Evolutionary conservation across 2,797 vertebrate genomes (phyloP), one percentile per base, ranked within the genome.

Genomic region (Pseudomugil tenellus): DNA sequence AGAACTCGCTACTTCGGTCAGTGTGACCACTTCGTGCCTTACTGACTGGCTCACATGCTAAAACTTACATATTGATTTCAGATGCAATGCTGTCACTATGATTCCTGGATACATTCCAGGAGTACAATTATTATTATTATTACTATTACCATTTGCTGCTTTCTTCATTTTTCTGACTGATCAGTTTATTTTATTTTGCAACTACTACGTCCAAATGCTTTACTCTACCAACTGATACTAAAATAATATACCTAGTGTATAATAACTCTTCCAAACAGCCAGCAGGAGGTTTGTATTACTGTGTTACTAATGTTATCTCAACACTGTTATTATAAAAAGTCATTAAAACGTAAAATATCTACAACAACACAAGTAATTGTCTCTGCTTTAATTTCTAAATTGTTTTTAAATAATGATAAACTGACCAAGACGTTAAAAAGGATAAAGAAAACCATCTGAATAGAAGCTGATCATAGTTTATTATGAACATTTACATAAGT

Each of bases 1-100:
- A 65, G 62, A 84, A 65, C 31, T 4, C 70, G 61, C 48, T 34
- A 66, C 81, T 77, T 65, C 66, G 76, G 83, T 68, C 64, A 51
- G 53, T 23, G 49, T 61, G 64, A 72, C 59, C 51, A 75, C 75
- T 51, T 63, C 4, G 12, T 1, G 67, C 1, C 35, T 52, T 67
- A 17, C 70, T 75, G 69, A 81, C 41, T 31, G 43, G 23, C 39
- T 11, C 10, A 1, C 5, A 58, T 76, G 65, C 52, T 23, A 7
- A 43, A 43, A 43, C 17, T 3, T 19, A 43, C 41, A 3, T 43
- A n/a, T 43, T 43, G 16, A 2, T 19, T 43, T n/a, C 41, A 43
- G 41, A 28, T 52, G 49, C 6, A 52, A 26, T 52, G 8, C 5
- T 16, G 1, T 13, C 25, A 17, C 49, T 26, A 2, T 13, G 14